A percentile compares a stretch with the other conserved stretches of the same genome.
Conservation (phyloP, 2,888 invertebrate genomes). For the Caenorhabditis japonica region DNA sequence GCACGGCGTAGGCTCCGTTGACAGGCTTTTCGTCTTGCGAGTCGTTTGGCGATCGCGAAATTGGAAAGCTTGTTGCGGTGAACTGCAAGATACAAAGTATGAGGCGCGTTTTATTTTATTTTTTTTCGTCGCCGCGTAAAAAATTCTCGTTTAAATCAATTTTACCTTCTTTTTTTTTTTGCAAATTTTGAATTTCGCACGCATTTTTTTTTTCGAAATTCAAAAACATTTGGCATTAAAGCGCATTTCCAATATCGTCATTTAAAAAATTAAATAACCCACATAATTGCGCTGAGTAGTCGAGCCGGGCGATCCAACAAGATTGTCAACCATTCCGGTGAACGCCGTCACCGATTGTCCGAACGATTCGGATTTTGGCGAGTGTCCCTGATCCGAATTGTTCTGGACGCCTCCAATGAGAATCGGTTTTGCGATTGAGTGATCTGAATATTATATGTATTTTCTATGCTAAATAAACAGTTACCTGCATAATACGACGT, state of each 20-base stretch:
- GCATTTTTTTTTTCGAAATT: too few species aligned
- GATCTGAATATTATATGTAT: constrained; percentile 79
- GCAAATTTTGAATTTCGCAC: too few species aligned
- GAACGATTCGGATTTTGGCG: constrained; percentile 83
- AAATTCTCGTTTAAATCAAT: constrained; percentile 1
- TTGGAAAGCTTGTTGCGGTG: constrained; percentile 6
- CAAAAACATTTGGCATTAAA: constrained; percentile 29
- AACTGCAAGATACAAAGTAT: constrained; percentile 23
- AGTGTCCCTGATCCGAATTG: constrained; percentile 44
- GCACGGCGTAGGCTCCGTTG: constrained; percentile 38
- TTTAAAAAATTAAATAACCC: constrained; percentile 11
- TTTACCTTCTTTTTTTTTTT: too few species aligned
- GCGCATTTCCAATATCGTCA: constrained; percentile 12
- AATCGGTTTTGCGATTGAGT: constrained; percentile 84
- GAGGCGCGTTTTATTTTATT: not conserved
- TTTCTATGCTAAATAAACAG: not conserved
- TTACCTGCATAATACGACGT: constrained; percentile 39
- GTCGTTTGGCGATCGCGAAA: constrained; percentile 37
- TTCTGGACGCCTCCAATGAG: constrained; percentile 80
- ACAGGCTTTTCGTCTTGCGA: constrained; percentile 27
- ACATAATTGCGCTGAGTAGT: constrained; percentile 33
- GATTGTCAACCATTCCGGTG: constrained; percentile 98
- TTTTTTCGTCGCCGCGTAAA: not conserved
- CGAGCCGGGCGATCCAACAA: constrained; percentile 83
- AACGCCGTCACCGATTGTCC: constrained; percentile 86